Conservation (phyloP, 2,797 vertebrate genomes). For the Dromococcyx pavoninus region DNA sequence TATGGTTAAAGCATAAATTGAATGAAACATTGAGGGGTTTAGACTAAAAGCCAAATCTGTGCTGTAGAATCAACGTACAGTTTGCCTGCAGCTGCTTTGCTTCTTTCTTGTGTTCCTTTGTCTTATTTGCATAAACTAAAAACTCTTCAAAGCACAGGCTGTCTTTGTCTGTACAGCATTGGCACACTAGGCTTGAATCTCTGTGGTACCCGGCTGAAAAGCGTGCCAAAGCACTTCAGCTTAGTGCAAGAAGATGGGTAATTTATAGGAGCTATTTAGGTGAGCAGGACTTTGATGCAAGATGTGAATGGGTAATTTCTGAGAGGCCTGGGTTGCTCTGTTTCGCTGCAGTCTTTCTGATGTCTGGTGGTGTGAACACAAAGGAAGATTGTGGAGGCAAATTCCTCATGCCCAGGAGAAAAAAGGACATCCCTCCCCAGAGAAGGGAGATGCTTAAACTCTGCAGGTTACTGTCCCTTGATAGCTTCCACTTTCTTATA, state of each 20-base stretch:
- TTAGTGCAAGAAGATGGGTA: background rate
- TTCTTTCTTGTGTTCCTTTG: background rate
- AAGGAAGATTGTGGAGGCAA: background rate
- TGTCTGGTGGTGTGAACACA: background rate
- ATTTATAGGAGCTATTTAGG: background rate
- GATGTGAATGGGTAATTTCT: background rate
- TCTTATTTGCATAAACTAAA: background rate
- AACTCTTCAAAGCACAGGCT: background rate
- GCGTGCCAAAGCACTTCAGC: background rate
- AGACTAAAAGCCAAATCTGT: background rate
- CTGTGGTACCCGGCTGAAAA: background rate
- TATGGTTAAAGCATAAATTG: background rate
- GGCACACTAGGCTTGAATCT: background rate
- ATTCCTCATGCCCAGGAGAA: background rate
- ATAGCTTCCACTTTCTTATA: background rate
- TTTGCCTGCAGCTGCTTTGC: background rate
- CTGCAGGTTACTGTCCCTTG: background rate
- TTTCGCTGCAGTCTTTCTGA: background rate
- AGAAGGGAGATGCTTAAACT: background rate
- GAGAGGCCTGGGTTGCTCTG: background rate
- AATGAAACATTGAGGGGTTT: background rate
- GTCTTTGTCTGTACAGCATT: background rate
- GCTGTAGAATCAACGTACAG: background rate
- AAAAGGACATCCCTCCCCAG: background rate
- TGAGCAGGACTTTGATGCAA: background rate